Base-by-base conservation (phyloP, 2,888 invertebrate genomes). In the Tyria jacobaeae region DNA sequence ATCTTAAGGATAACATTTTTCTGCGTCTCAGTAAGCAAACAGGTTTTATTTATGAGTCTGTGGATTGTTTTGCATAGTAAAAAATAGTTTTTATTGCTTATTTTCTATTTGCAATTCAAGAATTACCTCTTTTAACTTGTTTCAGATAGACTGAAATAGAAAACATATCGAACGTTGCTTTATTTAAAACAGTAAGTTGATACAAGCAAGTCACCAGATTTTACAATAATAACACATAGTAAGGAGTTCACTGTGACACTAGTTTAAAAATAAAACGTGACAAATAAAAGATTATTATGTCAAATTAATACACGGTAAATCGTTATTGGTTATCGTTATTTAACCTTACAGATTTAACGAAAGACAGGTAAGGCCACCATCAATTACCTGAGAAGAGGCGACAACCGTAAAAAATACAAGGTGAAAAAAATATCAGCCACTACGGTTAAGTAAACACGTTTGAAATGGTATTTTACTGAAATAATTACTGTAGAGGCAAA, bases 331-430 rank as follows among this genome's bases (percentile, higher is more conserved):
- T 21, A 37, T n/a, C 15, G 24, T 37, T 53, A 25, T 53, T 37
- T 25, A 53, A 25, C 24, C 41, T 27, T 4, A 37, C n/a, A 64
- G 48, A 62, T 64, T 68, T 64, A 70, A 66, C 68, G 61, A 73
- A 74, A 71, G 49, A 59, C 68, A 35, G 76, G 77, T 75, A 68
- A 86, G 85, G 86, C 67, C 80, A 73, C 71, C 69, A 73, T 82
- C 79, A 81, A 79, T 78, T 80, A 80, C 74, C 50, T 54, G 59
- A 51, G 60, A 60, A 60, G 70, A 72, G 44, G 49, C 68, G 82
- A 80, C 79, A 80, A 72, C 80, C 83, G 67, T 82, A 77, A 76
- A 77, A 72, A 59, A 57, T 54, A 65, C 80, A 73, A 84, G 76
- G 65, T 73, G 75, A 61, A 64, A 57, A 56, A 56, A 60, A 50